Conservation (phyloP, 2,888 invertebrate genomes). For the Pogonocherus hispidulus region DNA sequence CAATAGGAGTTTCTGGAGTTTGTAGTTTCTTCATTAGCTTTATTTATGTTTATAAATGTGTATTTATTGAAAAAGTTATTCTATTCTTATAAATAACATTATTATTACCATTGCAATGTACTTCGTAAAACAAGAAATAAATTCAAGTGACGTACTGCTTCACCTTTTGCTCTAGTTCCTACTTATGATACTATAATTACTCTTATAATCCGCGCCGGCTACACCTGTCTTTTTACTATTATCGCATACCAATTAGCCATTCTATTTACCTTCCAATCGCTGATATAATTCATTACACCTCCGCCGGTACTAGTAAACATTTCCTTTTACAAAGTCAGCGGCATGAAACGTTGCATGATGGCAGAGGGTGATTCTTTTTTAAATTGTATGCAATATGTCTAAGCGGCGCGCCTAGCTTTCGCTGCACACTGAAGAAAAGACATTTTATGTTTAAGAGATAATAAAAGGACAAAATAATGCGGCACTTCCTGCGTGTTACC, state of each 20-base stretch:
- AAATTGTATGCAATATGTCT: background rate
- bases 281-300: slow-evolving; percentile 4
- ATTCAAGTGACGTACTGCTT: background rate
- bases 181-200: background rate
- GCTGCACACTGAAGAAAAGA: background rate
- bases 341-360: background rate
- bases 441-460: background rate
- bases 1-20: too few species aligned
- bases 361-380: background rate
- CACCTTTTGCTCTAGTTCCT: slow-evolving; percentile 4
- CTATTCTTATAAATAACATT: too few species aligned
- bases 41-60: too few species aligned
- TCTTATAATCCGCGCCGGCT: background rate
- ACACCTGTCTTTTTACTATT: slow-evolving; percentile 6
- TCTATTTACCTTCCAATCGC: slow-evolving; percentile 1
- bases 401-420: background rate
- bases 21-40: too few species aligned
- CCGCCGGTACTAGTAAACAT: background rate
- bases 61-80: too few species aligned
- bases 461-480: background rate
- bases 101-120: too few species aligned
- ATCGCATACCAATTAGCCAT: slow-evolving; percentile 1
- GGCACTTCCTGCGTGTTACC: background rate
- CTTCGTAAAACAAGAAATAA: background rate
- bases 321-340: background rate